phyloP scores from a whole-genome alignment of 2,888 invertebrate genomes.

The Drosophila quasianomalipes region DNA sequence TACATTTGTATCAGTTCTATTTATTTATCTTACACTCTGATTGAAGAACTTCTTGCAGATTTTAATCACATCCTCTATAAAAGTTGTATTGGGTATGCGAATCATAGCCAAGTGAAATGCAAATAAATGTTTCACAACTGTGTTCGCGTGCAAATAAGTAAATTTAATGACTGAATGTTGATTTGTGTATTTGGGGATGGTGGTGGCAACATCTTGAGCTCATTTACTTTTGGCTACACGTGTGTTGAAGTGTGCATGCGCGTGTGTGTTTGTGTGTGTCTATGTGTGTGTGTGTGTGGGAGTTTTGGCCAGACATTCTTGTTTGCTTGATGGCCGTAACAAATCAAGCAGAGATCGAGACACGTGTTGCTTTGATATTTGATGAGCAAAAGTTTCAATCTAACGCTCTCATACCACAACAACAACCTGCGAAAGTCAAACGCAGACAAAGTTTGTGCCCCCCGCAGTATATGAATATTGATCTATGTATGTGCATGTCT shows the following conservation, averaged over 20 bases:
- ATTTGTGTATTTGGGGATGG: slow-evolving; percentile 6
- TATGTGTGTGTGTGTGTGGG: slow-evolving; percentile 19
- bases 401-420: background rate
- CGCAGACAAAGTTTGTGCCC: slow-evolving; percentile 63
- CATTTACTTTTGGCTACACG: slow-evolving; percentile 55
- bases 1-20: background rate
- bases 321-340: slow-evolving; percentile 47
- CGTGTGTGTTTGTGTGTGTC: slow-evolving; percentile 2
- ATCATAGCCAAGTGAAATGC: slow-evolving; percentile 32
- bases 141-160: slow-evolving; percentile 42
- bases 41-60: background rate
- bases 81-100: slow-evolving; percentile 7
- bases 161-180: slow-evolving; percentile 55
- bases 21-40: background rate
- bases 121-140: slow-evolving; percentile 42
- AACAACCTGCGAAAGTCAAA: slow-evolving; percentile 54
- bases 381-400: slow-evolving; percentile 69
- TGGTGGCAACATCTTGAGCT: slow-evolving; percentile 61
- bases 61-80: background rate
- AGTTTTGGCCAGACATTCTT: slow-evolving; percentile 10
- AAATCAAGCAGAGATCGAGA: slow-evolving; percentile 55
- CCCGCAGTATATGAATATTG: slow-evolving; percentile 59
- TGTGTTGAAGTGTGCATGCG: background rate
- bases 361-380: slow-evolving; percentile 82
- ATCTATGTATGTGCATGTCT: slow-evolving; percentile 32